phyloP scores from a whole-genome alignment of 2,888 invertebrate species.

The Netelia inedita region DNA sequence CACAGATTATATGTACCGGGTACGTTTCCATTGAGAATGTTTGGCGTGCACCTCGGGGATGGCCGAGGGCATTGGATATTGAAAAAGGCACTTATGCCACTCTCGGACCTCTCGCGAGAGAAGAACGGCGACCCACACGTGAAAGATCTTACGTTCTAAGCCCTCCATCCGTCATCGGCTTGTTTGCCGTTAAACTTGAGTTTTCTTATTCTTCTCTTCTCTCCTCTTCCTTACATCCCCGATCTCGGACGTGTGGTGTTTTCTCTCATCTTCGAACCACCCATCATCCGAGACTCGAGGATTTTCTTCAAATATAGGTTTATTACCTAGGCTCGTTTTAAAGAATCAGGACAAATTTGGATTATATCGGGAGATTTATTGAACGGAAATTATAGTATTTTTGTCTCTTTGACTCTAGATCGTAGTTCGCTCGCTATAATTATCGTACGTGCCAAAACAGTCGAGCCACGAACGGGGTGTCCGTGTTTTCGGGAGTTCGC shows the following conservation, averaged over 20 bases:
- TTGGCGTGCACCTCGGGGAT: background rate
- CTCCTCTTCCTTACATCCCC: conserved; percentile 40
- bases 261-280: background rate
- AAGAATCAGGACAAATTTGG: too few species aligned
- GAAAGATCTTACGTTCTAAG: conserved; percentile 23
- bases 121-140: conserved; percentile 41
- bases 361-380: conserved; percentile 17
- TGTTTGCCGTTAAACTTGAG: conserved; percentile 71
- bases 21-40: conserved; percentile 43
- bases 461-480: conserved; percentile 29
- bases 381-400: background rate
- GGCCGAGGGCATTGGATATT: conserved; percentile 59
- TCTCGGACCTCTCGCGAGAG: conserved; percentile 28
- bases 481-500: conserved; percentile 19
- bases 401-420: conserved; percentile 5
- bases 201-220: conserved; percentile 22
- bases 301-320: background rate
- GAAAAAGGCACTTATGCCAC: conserved; percentile 75
- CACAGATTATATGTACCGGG: conserved; percentile 78
- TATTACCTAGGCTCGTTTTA: too few species aligned
- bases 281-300: background rate
- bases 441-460: conserved; percentile 1
- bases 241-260: conserved; percentile 9
- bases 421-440: conserved; percentile 11
- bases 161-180: conserved; percentile 73